Percentiles rank a stretch among this genome's conserved stretches.
Conservation (phyloP, 1,140 invertebrate genomes). For the Tetramorium simillimum region DNA sequence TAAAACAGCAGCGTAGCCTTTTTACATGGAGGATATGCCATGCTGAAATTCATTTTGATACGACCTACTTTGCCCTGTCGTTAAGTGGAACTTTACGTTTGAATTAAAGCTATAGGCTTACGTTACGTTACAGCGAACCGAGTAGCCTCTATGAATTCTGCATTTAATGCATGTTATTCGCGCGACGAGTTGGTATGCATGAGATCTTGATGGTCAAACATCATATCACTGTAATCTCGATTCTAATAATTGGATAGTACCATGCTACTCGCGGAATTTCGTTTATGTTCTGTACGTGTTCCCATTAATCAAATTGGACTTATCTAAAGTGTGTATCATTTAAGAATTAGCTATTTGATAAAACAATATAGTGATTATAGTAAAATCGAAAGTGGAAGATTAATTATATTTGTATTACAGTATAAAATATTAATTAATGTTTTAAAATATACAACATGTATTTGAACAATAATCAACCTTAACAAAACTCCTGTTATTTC, state of each 20-base stretch:
- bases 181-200: slow-evolving; percentile 37
- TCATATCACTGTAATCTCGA: slow-evolving; percentile 40
- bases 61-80: slow-evolving; percentile 39
- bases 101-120: slow-evolving; percentile 51
- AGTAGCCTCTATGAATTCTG: slow-evolving; percentile 23
- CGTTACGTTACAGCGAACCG: slow-evolving; percentile 7
- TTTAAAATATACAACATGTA: neutral
- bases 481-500: neutral
- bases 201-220: slow-evolving; percentile 54
- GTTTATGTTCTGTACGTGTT: neutral
- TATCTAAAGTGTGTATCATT: neutral
- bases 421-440: neutral
- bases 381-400: neutral
- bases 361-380: neutral
- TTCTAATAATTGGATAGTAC: slow-evolving; percentile 48
- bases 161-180: slow-evolving; percentile 44
- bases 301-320: slow-evolving; percentile 25
- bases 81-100: slow-evolving; percentile 52
- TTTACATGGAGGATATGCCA: slow-evolving; percentile 23
- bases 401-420: neutral
- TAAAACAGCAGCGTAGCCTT: slow-evolving; percentile 32
- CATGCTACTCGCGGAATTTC: neutral
- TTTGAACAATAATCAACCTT: neutral
- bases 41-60: slow-evolving; percentile 45
- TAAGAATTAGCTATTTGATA: neutral